These are phyloP conservation scores for Benitochromis conjunctus DNA, from an alignment of 2,113 vertebrate genomes.

Conservation along the genomic window DNA sequence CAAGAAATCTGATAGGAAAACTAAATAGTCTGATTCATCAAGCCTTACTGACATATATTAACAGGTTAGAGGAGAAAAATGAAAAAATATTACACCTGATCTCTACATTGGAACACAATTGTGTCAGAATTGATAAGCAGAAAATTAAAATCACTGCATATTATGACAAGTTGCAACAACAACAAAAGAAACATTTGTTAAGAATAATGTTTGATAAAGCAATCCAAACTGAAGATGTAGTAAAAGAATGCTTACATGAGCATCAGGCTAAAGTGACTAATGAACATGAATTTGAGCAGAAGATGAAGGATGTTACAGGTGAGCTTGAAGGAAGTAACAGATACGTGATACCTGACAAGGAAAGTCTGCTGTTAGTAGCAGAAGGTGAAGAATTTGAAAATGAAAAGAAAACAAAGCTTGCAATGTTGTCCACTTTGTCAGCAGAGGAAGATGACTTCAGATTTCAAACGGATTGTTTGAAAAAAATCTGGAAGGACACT, in stretches of 20 bases:
- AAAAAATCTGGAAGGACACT: slow-evolving; percentile 40
- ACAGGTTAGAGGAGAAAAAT: neutral
- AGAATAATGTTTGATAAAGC: neutral
- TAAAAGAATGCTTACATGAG: neutral
- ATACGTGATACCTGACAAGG: neutral
- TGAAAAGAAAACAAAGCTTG: neutral
- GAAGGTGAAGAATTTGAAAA: neutral
- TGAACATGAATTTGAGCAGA: neutral
- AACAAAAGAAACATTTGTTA: neutral
- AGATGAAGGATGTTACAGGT: neutral
- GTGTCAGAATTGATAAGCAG: neutral
- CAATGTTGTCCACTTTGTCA: fast-evolving
- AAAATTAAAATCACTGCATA: neutral
- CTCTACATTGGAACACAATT: neutral
- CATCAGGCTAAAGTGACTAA: neutral
- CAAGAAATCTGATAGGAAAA: neutral
- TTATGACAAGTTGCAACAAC: neutral
- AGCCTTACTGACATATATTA: neutral
- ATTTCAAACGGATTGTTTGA: neutral
- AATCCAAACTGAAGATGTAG: neutral
- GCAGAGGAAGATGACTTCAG: neutral
- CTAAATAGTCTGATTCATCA: neutral
- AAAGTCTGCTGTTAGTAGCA: neutral
- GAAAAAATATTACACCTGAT: neutral
- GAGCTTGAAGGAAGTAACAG: neutral